Base-by-base conservation (phyloP, 2,113 vertebrate genomes). In the Globicephala melas region DNA sequence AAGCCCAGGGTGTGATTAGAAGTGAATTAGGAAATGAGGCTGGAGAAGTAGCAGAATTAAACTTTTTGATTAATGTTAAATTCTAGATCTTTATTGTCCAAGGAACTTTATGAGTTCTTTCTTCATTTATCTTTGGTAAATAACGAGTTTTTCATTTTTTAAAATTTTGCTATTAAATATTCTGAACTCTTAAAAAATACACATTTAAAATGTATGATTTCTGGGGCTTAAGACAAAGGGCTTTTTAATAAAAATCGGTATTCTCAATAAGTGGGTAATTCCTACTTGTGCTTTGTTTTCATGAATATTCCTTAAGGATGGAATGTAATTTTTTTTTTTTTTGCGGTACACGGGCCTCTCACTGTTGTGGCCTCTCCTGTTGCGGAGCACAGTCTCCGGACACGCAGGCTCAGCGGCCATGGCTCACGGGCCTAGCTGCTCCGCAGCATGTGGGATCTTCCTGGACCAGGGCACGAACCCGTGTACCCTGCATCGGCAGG, bases 11-110 rank as follows among this genome's bases (percentile, higher is more conserved):
- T 86, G 20, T 92, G 21, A 83, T 55, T 92, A 25, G 89, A 92
- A 28, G 62, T 80, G 36, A 76, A 76, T 95, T 50, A 97, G 85
- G 50, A 92, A 84, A 70, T 77, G 60, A 92, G 70, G 26, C 58
- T 74, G 71, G 83, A 89, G 65, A 97, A 86, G 8, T 76, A 93
- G 60, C 36, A 83, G 50, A 85, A 80, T 87, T 93, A 96, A 41
- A 53, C 44, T 36, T 92, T 91, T 6, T 58, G 18, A 63, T 81
- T 87, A 79, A 53, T 68, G 20, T 80, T 85, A 93, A 83, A 68
- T 85, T 81, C 21, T 68, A 38, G 63, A 28, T 79, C 63, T 96
- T 91, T 90, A 79, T 95, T 63, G 20, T 71, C 41, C 21, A 55
- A 53, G 31, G 62, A 76, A n/a, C 28, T 6, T 71, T 55, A 38